These are phyloP conservation scores for Excalfactoria chinensis DNA, from an alignment of 2,113 vertebrate species.

Conservation along the genomic window DNA sequence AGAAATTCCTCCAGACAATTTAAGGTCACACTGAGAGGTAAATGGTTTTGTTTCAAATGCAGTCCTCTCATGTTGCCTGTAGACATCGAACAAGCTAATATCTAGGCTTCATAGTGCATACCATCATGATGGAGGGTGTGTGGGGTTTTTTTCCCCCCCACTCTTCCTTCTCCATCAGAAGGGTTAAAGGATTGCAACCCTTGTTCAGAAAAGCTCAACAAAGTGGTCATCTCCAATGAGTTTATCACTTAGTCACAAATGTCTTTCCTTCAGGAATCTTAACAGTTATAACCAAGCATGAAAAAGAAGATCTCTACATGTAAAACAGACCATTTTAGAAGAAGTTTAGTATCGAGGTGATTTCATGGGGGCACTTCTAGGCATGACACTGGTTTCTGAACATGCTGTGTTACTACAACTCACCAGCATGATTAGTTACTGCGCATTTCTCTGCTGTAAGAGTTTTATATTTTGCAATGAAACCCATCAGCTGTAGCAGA, in stretches of 20 bases:
- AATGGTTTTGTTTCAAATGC: not conserved
- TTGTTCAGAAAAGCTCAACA: not conserved
- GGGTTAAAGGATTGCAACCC: not conserved
- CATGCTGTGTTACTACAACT: not conserved
- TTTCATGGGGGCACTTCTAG: not conserved
- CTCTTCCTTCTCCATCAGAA: not conserved
- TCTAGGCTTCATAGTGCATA: not conserved
- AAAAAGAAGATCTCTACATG: not conserved
- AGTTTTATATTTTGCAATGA: not conserved
- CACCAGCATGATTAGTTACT: not conserved
- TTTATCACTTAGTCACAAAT: not conserved
- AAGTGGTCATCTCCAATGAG: not conserved
- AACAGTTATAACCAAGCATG: not conserved
- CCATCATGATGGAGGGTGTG: rapidly evolving
- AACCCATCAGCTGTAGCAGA: not conserved
- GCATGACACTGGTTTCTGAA: not conserved
- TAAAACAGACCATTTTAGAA: not conserved
- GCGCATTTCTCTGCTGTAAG: not conserved
- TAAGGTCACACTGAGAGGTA: not conserved
- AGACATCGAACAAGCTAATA: not conserved
- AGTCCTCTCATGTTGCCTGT: not conserved
- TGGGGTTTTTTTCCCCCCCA: not conserved
- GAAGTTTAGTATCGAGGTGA: not conserved
- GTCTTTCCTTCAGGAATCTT: not conserved
- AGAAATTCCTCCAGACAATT: not conserved